Base-by-base conservation (phyloP, 2,797 vertebrate species). In the Scolopax rusticola region DNA sequence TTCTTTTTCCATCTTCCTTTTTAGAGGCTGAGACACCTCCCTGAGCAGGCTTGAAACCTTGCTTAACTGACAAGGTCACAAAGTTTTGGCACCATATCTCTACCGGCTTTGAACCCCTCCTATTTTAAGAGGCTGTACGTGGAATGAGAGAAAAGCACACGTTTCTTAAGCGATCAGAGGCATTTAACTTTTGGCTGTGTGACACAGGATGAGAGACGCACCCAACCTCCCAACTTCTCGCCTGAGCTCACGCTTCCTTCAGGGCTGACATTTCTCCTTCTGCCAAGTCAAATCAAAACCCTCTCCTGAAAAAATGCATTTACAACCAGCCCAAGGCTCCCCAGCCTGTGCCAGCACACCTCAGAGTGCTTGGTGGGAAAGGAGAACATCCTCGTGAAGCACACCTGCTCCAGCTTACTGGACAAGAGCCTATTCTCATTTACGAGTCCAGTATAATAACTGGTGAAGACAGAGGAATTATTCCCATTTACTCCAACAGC, bases 231-330 rank as follows among this genome's bases (percentile, higher is more conserved):
- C 67, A 94, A 14, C 77, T 93, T 73, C 74, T 91, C 30, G 70
- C 83, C 76, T 33, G 67, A 95, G 94, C 90, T 74, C 54, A 17
- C 23, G 43, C 89, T 82, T 91, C 80, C 77, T 90, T 84, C 77
- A 6, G 11, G 13, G 56, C 54, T 96, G 96, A 94, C 95, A 95
- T 96, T 96, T 95, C 89, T 95, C 80, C 88, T 82, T 53, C 95
- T 96, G 96, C 95, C 95, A 94, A 91, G 80, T 21, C 80, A 48
- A 89, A 94, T 88, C 83, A 90, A 96, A 87, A 40, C 74, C n/a
- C 8, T 10, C 41, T 18, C 76, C 77, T 32, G 73, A 60, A 70
- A 53, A 88, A 36, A 60, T 2, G 3, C 63, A 16, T 87, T 73
- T 32, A 64, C 59, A 84, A 32, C 47, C 47, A 38, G 67, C 8